Evolutionary conservation across 2,113 vertebrate genomes (phyloP), one percentile per base, ranked within the genome.

Genomic region (Phrynocephalus versicolor): DNA sequence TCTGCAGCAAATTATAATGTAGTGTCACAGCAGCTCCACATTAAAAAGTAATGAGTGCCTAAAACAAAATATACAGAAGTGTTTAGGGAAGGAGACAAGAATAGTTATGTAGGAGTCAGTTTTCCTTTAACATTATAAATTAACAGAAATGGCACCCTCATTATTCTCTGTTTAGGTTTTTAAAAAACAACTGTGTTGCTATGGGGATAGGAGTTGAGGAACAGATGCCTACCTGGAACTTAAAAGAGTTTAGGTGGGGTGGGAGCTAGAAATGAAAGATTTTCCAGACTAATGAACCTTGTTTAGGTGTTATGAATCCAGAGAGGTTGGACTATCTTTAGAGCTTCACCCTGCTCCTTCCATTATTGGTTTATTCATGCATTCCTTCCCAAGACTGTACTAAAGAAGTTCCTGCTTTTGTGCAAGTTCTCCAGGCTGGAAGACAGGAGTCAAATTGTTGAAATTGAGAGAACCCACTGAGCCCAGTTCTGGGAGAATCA

Each of bases 151-250:
- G 30, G 5, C 88, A 62, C 6, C 88, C 60, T 71, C 83, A 83
- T 90, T 73, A n/a, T 84, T 79, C 91, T 90, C 45, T 65, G 79
- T 86, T 82, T 75, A n/a, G n/a, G n/a, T 33, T 27, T n/a, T 84
- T 10, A 64, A 41, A 69, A 81, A 86, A 23, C n/a, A 13, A 41
- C 21, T 81, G n/a, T 69, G 18, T 55, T 75, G 75, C 69, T 51
- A 73, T 23, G 23, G 37, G 8, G 3, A 51, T 5, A 58, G 37
- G 13, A 73, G 55, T 35, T n/a, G 25, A 30, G 45, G 27, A 73
- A 51, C 65, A 25, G 67, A 57, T 35, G 18, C 16, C 55, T 60
- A 33, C 39, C 25, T 39, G 19, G 18, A 4, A 39, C 18, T 74
- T 73, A 60, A 30, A 60, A 60, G 55, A 60, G 16, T 58, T 41